A percentile compares a stretch with the other conserved stretches of the same genome.
phyloP scores from a whole-genome alignment of 2,888 invertebrate species.

The Nasonia oneida region DNA sequence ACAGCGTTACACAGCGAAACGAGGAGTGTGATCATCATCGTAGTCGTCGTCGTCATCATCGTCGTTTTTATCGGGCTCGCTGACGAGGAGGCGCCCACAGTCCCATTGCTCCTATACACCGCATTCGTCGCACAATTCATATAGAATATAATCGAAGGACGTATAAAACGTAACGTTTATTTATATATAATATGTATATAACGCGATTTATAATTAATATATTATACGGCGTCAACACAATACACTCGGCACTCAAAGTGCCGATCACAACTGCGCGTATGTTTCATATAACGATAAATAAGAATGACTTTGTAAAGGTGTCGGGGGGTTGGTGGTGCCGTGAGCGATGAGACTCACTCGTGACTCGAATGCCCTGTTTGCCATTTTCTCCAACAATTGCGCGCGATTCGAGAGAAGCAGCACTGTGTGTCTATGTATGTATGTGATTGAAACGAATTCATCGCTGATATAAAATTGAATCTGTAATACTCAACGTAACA shows the following conservation, averaged over 20 bases:
- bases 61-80: conserved; percentile 35
- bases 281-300: conserved; percentile 57
- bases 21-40: conserved; percentile 65
- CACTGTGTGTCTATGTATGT: conserved; percentile 26
- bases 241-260: conserved; percentile 62
- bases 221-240: conserved; percentile 64
- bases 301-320: conserved; percentile 47
- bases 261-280: conserved; percentile 49
- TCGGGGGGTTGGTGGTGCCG: conserved; percentile 50
- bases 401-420: conserved; percentile 2
- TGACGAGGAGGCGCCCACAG: conserved; percentile 44
- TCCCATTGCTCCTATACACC: conserved; percentile 32
- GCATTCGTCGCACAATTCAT: conserved; percentile 45
- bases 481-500: conserved; percentile 35
- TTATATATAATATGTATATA: conserved; percentile 53
- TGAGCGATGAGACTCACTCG: conserved; percentile 54
- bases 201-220: conserved; percentile 63
- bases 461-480: conserved; percentile 23
- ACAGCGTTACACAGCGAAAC: conserved; percentile 70
- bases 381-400: not conserved
- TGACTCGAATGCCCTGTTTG: conserved; percentile 59
- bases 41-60: not conserved
- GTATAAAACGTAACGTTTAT: conserved; percentile 60
- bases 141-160: conserved; percentile 58
- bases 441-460: not conserved